A percentile compares a stretch with the other conserved stretches of the same genome.
These are phyloP conservation scores for Macrochelys suwanniensis DNA, from an alignment of 2,797 vertebrate species.

Conservation along the genomic window DNA sequence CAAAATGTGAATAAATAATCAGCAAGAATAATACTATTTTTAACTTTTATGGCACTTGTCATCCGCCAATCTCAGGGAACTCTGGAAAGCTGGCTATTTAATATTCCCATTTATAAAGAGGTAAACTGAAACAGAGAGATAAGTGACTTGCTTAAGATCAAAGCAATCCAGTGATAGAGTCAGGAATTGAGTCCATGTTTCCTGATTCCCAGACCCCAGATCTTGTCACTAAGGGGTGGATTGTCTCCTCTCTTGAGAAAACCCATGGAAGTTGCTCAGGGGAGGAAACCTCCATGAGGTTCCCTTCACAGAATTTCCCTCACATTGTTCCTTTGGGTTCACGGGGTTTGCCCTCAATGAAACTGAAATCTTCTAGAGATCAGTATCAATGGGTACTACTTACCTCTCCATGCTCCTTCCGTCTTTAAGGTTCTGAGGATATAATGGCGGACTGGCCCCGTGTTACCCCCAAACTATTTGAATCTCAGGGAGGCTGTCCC, in stretches of 20 bases:
- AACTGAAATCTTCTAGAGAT: background rate
- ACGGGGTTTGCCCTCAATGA: background rate
- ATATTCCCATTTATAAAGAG: background rate
- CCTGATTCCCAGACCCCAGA: background rate
- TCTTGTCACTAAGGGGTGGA: background rate
- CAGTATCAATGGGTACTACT: background rate
- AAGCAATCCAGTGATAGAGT: background rate
- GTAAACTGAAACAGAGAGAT: background rate
- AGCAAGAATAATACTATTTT: background rate
- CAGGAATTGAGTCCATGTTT: background rate
- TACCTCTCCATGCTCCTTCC: background rate
- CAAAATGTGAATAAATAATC: background rate
- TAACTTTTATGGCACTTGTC: background rate
- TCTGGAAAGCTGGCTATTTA: background rate
- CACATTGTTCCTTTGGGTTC: background rate
- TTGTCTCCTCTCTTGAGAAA: background rate
- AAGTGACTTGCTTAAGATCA: background rate
- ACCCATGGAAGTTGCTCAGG: background rate
- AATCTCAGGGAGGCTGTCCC: background rate
- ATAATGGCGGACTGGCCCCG: background rate
- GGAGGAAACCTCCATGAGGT: background rate
- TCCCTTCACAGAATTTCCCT: background rate
- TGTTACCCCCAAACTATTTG: background rate
- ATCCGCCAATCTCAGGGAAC: background rate
- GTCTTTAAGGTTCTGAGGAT: background rate